Evolutionary conservation across 2,113 vertebrate genomes (phyloP), one percentile per base, ranked within the genome.

Genomic region (Thamnaconus septentrionalis): DNA sequence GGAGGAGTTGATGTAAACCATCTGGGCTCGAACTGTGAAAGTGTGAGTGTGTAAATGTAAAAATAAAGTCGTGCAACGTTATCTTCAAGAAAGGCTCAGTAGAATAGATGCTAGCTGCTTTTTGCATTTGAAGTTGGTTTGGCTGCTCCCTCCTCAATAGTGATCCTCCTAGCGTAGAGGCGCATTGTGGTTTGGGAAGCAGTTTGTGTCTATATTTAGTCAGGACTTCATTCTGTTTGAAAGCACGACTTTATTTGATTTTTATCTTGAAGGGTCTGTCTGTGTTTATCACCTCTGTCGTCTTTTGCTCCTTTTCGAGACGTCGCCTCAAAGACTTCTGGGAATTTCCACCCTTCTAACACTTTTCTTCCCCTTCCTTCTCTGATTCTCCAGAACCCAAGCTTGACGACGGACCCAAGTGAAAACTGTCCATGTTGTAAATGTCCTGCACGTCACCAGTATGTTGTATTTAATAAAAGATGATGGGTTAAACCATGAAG

Each of bases 381-480:
- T 31, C 4, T 5, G 43, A 0, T 47, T 7, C 59, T 61, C 5
- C 82, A 92, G 91, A 91, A 3, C 86, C 90, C 73, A 89, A 89
- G 51, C n/a, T 91, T 18, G 88, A 89, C 0, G 91, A 91, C 47
- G 75, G 60, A 6, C 41, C 80, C 40, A 91, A 92, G 87, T 92
- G 61, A 92, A 72, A 0, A 40, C 56, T 66, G 40, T 78, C 5
- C 58, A 46, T 56, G 70, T 69, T 76, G 66, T 75, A 45, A 8
- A 57, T 80, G 66, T 79, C 65, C 66, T 82, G 52, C 72, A 66
- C 61, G 73, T 82, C 73, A 65, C 45, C 48, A 48, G 66, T 78
- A 53, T 80, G 73, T 79, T 73, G 67, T 90, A 88, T 91, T 89
- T 88, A 91, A 89, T 89, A 91, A 90, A 87, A 73, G 18, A 64